These are phyloP conservation scores for Aspidapion aeneum DNA, from an alignment of 2,888 invertebrate genomes.

Conservation along the genomic window DNA sequence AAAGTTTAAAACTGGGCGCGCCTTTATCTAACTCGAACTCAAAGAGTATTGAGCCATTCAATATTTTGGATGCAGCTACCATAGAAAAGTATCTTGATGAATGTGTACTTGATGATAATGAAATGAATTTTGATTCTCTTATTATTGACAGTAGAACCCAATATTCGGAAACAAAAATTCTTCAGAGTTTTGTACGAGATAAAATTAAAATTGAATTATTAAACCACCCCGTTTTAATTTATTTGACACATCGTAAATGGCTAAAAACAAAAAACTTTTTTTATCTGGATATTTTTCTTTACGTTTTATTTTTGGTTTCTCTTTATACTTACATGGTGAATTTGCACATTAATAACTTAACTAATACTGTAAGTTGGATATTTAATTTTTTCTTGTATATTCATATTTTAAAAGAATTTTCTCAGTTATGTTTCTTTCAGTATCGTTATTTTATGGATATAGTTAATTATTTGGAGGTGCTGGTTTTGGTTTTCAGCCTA, in stretches of 20 bases:
- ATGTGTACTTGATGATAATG: conserved; percentile 24
- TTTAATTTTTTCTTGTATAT: conserved; percentile 22
- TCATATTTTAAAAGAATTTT: conserved; percentile 26
- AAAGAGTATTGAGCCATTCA: conserved; percentile 7
- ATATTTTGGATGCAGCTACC: conserved; percentile 23
- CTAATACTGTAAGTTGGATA: conserved; percentile 6
- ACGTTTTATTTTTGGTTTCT: conserved; percentile 23
- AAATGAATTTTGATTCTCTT: conserved; percentile 28
- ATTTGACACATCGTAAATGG: conserved; percentile 30
- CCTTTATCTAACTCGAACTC: conserved; percentile 22
- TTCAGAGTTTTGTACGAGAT: conserved; percentile 23
- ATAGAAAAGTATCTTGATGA: conserved; percentile 31
- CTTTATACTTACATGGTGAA: conserved; percentile 28
- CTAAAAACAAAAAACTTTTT: conserved; percentile 25
- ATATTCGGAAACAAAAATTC: conserved; percentile 28
- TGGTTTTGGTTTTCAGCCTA: conserved; percentile 20
- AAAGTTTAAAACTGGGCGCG: conserved; percentile 30
- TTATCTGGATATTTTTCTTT: conserved; percentile 26
- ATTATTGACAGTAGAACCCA: conserved; percentile 21
- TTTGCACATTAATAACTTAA: conserved; percentile 15
- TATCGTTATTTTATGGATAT: conserved; percentile 27
- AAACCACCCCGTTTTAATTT: conserved; percentile 27
- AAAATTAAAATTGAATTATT: conserved; percentile 24
- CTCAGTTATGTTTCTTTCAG: conserved; percentile 26
- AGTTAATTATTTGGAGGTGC: conserved; percentile 28